phyloP scores from a whole-genome alignment of 2,797 vertebrate species.

The Catharus ustulatus region DNA sequence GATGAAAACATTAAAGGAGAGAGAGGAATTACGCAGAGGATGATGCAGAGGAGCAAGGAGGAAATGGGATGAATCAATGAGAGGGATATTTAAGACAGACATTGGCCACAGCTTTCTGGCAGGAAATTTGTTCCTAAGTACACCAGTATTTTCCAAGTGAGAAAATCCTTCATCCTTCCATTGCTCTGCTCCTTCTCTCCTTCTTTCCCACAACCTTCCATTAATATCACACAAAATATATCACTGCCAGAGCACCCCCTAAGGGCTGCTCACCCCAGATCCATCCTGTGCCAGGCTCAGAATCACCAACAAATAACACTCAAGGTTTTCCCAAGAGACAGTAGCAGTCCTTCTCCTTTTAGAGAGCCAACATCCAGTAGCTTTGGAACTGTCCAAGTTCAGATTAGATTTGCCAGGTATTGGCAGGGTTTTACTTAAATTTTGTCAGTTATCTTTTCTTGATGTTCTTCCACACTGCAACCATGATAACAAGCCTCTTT shows the following conservation, averaged over 20 bases:
- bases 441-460: not conserved
- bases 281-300: rapidly evolving
- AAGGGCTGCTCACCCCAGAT: not conserved
- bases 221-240: not conserved
- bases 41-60: not conserved
- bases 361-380: not conserved
- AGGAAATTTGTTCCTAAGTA: not conserved
- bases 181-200: not conserved
- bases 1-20: slow-evolving; percentile 9
- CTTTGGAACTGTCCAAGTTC: not conserved
- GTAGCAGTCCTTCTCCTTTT: not conserved
- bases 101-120: not conserved
- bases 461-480: not conserved
- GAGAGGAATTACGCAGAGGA: not conserved
- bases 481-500: rapidly evolving
- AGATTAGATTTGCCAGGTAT: not conserved
- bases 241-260: not conserved
- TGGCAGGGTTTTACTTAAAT: not conserved
- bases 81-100: not conserved
- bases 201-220: not conserved
- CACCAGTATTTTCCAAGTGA: not conserved
- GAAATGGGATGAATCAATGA: not conserved
- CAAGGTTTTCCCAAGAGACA: rapidly evolving
- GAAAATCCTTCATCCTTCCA: not conserved
- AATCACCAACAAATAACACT: not conserved